These are phyloP conservation scores for Trematomus loennbergii DNA, from an alignment of 2,113 vertebrate species.

Conservation along the genomic window DNA sequence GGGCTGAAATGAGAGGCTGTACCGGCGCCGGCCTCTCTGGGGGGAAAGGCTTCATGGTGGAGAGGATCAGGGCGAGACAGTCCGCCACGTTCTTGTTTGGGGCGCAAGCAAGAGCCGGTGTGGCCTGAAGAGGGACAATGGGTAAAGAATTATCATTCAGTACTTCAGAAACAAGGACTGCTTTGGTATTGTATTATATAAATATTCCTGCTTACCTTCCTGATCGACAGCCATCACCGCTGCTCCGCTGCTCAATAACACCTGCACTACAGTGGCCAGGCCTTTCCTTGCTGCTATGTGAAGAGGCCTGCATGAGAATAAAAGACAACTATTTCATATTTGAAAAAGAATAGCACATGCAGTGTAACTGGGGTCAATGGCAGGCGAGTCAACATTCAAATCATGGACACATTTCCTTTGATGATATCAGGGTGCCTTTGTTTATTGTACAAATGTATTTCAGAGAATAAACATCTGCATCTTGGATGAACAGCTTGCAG, in stretches of 20 bases:
- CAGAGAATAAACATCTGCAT: background rate
- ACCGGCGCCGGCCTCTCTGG: conserved; percentile 86
- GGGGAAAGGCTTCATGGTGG: conserved; percentile 99
- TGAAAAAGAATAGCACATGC: background rate
- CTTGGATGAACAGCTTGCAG: background rate
- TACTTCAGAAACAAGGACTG: background rate
- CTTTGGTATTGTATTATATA: background rate
- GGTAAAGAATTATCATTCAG: background rate
- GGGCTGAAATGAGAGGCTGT: conserved; percentile 89
- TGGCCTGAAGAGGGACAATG: conserved; percentile 81
- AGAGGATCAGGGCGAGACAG: conserved; percentile 97
- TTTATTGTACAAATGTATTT: background rate
- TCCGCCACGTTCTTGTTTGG: conserved; percentile 98
- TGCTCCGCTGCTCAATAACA: conserved; percentile 94
- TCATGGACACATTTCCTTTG: background rate
- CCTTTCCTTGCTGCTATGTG: conserved; percentile 97
- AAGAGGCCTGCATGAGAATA: conserved; percentile 87
- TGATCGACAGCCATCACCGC: conserved; percentile 96
- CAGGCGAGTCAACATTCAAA: background rate
- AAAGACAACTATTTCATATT: background rate
- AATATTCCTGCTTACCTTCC: conserved; percentile 85
- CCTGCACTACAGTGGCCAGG: conserved; percentile 95
- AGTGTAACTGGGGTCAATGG: background rate
- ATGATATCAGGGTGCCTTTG: background rate
- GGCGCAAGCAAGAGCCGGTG: conserved; percentile 94